These are phyloP conservation scores for Pipistrellus kuhlii DNA, from an alignment of 2,797 vertebrate genomes.

Conservation along the genomic window DNA sequence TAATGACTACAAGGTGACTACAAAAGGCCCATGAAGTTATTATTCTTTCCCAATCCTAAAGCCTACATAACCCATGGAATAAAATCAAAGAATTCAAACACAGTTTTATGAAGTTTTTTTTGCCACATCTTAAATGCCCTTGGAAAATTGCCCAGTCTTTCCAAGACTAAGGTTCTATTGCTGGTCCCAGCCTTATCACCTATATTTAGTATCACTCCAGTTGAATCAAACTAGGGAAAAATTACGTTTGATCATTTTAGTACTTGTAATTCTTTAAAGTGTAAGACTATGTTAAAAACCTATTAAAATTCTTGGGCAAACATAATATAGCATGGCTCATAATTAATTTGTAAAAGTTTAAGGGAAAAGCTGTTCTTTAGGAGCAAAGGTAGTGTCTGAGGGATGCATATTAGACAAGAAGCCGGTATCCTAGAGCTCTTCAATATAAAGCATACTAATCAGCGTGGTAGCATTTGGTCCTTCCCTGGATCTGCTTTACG, in stretches of 20 bases:
- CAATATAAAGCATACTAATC: constrained; percentile 30
- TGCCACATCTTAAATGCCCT: not conserved
- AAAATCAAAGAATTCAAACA: not conserved
- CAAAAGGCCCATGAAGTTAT: not conserved
- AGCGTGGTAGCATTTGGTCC: constrained; percentile 68
- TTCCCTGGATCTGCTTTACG: constrained; percentile 47
- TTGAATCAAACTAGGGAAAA: constrained; percentile 56
- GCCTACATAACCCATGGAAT: not conserved
- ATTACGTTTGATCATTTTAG: constrained; percentile 39
- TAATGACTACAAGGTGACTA: not conserved
- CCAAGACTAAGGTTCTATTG: constrained; percentile 27
- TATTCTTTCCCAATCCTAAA: not conserved
- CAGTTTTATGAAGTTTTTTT: not conserved
- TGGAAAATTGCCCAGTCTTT: not conserved
- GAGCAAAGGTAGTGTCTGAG: constrained; percentile 16
- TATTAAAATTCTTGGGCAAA: constrained; percentile 65
- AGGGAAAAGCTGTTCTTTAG: constrained; percentile 53
- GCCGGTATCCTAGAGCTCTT: constrained; percentile 30
- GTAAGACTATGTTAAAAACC: constrained; percentile 60
- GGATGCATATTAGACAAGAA: constrained; percentile 37
- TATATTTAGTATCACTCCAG: not conserved
- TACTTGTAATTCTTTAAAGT: constrained; percentile 67
- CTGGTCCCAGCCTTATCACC: not conserved
- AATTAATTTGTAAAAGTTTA: constrained; percentile 18
- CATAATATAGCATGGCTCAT: not conserved